phyloP scores from a whole-genome alignment of 2,113 vertebrate species.

The Phaethornis superciliosus region DNA sequence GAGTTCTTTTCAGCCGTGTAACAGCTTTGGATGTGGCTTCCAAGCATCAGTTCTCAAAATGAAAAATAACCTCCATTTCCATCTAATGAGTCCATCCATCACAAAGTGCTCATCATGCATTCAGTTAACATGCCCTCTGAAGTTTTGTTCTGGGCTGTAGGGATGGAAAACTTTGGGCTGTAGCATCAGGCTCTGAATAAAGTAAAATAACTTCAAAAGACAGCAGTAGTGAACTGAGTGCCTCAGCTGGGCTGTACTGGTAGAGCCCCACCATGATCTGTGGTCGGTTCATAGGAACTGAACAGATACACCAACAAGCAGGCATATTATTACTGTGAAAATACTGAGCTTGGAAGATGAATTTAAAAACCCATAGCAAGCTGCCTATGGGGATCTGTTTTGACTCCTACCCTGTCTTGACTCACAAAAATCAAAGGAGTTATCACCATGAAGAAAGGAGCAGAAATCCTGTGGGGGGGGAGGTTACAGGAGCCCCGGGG shows the following conservation, averaged over 20 bases:
- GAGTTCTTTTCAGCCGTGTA: neutral
- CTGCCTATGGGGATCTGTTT: neutral
- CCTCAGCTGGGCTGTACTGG: neutral
- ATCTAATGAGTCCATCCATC: neutral
- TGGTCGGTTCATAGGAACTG: neutral
- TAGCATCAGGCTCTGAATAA: neutral
- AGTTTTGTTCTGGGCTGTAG: neutral
- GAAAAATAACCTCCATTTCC: neutral
- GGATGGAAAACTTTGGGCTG: neutral
- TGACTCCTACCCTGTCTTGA: neutral
- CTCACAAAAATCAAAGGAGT: neutral
- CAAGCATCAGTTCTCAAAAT: neutral
- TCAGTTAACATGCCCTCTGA: accelerated
- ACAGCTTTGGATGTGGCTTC: accelerated
- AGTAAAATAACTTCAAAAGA: neutral
- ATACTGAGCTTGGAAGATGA: neutral
- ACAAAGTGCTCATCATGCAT: accelerated
- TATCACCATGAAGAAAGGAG: neutral
- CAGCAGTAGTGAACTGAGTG: neutral
- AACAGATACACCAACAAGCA: neutral
- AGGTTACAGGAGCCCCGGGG: neutral
- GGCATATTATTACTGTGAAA: neutral
- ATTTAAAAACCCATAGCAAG: neutral
- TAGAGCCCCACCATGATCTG: neutral
- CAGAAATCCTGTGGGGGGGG: neutral